Evolutionary conservation across 1,140 invertebrate species (phyloP).

Genomic region (Hyles euphorbiae): DNA sequence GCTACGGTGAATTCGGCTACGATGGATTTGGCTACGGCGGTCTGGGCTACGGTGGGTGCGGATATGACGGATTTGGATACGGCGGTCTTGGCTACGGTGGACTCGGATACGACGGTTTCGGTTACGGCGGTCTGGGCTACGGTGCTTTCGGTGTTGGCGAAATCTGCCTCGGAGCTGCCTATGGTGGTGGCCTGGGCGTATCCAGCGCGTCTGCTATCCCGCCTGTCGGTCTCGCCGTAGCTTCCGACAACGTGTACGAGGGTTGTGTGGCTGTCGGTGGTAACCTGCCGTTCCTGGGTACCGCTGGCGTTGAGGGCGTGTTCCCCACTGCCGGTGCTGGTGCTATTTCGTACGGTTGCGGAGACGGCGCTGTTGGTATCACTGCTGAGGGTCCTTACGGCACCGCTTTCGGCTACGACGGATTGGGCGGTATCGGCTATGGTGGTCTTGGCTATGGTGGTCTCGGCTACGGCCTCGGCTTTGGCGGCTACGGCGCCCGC

Average conservation of each 20-base stretch:
- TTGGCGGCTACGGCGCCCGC: not conserved
- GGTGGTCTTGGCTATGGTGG: not conserved
- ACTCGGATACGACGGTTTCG: conserved; percentile 13
- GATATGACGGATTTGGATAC: conserved; percentile 1
- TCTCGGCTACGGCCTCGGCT: not conserved
- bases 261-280: conserved; percentile 13
- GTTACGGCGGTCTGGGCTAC: not conserved
- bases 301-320: conserved; percentile 18
- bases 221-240: conserved; percentile 1
- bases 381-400: not conserved
- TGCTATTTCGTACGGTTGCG: conserved; percentile 25
- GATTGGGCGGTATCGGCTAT: not conserved
- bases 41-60: conserved; percentile 23
- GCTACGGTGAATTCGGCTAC: not conserved
- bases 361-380: conserved; percentile 16
- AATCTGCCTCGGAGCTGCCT: not conserved
- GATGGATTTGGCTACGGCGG: conserved; percentile 17
- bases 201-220: conserved; percentile 7
- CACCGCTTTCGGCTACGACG: not conserved
- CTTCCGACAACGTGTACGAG: conserved; percentile 5
- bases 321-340: conserved; percentile 31
- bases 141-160: not conserved
- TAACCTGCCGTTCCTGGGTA: conserved; percentile 11
- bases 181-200: conserved; percentile 20
- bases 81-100: conserved; percentile 1